Percentiles rank a stretch among this genome's conserved stretches.
Conservation (phyloP, 2,888 invertebrate genomes). For the Drosophila mayaguana region DNA sequence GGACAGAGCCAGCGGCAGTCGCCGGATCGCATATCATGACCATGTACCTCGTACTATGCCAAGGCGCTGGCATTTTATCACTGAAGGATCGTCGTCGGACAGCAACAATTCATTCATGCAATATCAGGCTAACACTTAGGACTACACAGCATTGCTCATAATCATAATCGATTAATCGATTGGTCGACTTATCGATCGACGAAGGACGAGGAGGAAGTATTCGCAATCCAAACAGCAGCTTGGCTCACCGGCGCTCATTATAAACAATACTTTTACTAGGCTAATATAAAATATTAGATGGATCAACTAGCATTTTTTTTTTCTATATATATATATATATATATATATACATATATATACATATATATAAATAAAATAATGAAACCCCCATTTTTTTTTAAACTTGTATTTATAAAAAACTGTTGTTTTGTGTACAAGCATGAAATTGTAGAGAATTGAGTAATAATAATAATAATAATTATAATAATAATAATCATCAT, state of each 20-base stretch:
- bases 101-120: slow-evolving; percentile 37
- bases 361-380: slow-evolving; percentile 31
- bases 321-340: slow-evolving; percentile 23
- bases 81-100: slow-evolving; percentile 48
- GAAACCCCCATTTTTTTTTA: slow-evolving; percentile 44
- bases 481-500: slow-evolving; percentile 23
- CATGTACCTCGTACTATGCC: slow-evolving; percentile 81
- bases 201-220: background rate
- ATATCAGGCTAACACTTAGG: slow-evolving; percentile 51
- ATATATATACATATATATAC: too few species aligned
- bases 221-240: slow-evolving; percentile 32
- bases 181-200: slow-evolving; percentile 11
- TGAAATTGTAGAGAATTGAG: slow-evolving; percentile 68
- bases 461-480: slow-evolving; percentile 25
- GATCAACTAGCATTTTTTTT: slow-evolving; percentile 76
- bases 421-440: slow-evolving; percentile 73
- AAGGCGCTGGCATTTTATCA: slow-evolving; percentile 82
- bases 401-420: slow-evolving; percentile 69
- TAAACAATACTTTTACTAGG: slow-evolving; percentile 66
- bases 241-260: slow-evolving; percentile 47
- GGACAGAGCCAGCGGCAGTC: slow-evolving; percentile 74
- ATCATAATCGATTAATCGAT: slow-evolving; percentile 28
- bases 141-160: slow-evolving; percentile 65
- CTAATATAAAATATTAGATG: slow-evolving; percentile 76
- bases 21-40: slow-evolving; percentile 84